Base-by-base conservation (phyloP, 2,888 invertebrate species). In the Erebia ligea region DNA sequence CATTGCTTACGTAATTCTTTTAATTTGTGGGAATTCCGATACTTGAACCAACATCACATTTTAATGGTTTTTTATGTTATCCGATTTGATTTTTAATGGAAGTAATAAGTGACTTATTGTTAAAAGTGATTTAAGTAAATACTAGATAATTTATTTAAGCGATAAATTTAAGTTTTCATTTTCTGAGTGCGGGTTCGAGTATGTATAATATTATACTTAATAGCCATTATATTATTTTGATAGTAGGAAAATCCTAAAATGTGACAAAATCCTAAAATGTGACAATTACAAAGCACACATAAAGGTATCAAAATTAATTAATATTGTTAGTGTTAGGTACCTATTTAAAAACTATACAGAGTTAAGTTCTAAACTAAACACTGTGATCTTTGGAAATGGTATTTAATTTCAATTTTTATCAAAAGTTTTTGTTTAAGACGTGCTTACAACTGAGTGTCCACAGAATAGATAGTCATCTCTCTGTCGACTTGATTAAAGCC, bases 341-440 rank as follows among this genome's bases (percentile, higher is more conserved):
- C 4, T 48, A 17, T 17, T 52, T 52, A 52, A 52, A n/a, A 52
- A 6, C 8, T 52, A n/a, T 52, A 40, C 6, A 40, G 52, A n/a
- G 34, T 4, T 13, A 45, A 54, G 45, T 42, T 66, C 45, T 15
- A 11, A 56, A 66, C 56, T 45, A n/a, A 66, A 10, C 58, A 58
- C 45, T 67, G 57, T 5, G 17, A 1, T 19, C 17, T 48, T 11
- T 67, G 25, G 57, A 48, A 67, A 72, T 65, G 67, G 67, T 74
- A 74, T 72, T 74, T 72, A 70, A 68, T 74, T 74, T 72, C 70
- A 70, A 70, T 70, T 74, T 72, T 62, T 68, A 68, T 70, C 64
- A 19, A 56, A 34, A 70, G 70, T 74, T 74, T 74, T 74, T 72
- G 68, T 74, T 54, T 72, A 70, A 72, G 66, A 72, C 67, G 66